These are phyloP conservation scores for Leptopilina boulardi DNA, from an alignment of 1,140 invertebrate genomes.

Conservation along the genomic window DNA sequence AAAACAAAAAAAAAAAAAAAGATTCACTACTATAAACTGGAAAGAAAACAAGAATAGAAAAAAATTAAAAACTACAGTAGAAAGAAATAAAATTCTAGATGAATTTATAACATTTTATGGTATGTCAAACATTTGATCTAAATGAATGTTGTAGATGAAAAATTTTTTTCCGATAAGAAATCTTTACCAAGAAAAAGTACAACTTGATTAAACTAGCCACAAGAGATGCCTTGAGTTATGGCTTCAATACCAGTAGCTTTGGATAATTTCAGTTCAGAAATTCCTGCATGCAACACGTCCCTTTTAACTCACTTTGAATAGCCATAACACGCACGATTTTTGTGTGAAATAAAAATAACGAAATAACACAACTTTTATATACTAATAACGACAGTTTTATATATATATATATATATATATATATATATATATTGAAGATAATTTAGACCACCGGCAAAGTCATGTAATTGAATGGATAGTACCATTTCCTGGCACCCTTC, in stretches of 20 bases:
- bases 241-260: slow-evolving; percentile 44
- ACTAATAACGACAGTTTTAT: slow-evolving; percentile 42
- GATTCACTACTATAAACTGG: too few relatives aligned
- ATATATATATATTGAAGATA: slow-evolving; percentile 32
- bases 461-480: slow-evolving; percentile 24
- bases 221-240: slow-evolving; percentile 46
- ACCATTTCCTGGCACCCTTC: background rate
- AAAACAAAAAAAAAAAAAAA: too few relatives aligned
- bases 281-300: slow-evolving; percentile 52
- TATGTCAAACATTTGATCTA: background rate
- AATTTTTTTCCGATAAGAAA: slow-evolving; percentile 41
- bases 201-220: slow-evolving; percentile 42
- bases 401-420: too few relatives aligned
- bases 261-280: slow-evolving; percentile 53
- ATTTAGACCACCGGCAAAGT: slow-evolving; percentile 39
- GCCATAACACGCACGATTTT: slow-evolving; percentile 31
- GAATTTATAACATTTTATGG: background rate
- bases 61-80: too few relatives aligned
- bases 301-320: slow-evolving; percentile 33
- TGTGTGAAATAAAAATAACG: slow-evolving; percentile 1
- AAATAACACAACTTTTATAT: slow-evolving; percentile 31
- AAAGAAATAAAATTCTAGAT: too few relatives aligned
- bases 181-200: background rate
- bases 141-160: slow-evolving; percentile 39
- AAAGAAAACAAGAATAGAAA: too few relatives aligned